These are phyloP conservation scores for Aptenodytes patagonicus DNA, from an alignment of 2,113 vertebrate species.

Conservation along the genomic window DNA sequence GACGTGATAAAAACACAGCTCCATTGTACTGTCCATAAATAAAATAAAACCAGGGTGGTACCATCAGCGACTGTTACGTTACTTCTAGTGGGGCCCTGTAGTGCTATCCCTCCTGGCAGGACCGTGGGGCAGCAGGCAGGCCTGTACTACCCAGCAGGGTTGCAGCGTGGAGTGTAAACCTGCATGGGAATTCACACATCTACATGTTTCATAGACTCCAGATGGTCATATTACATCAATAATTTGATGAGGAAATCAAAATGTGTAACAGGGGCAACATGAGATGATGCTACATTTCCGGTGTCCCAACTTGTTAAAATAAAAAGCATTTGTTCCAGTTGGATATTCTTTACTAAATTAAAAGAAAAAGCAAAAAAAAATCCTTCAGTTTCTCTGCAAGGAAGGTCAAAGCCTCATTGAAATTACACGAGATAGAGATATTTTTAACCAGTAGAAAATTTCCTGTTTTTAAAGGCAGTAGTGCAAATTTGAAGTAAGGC, in stretches of 20 bases:
- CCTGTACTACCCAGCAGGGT: rapidly evolving
- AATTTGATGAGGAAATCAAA: background rate
- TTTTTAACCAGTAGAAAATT: background rate
- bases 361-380: background rate
- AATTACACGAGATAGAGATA: background rate
- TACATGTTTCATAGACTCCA: background rate
- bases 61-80: rapidly evolving
- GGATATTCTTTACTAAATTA: background rate
- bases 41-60: background rate
- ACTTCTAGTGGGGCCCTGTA: rapidly evolving
- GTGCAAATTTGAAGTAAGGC: background rate
- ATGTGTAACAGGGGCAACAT: background rate
- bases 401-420: background rate
- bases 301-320: background rate
- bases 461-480: background rate
- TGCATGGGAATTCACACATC: background rate
- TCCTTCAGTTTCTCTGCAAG: background rate
- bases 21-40: background rate
- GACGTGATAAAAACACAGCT: background rate
- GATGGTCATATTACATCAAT: background rate
- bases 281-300: background rate
- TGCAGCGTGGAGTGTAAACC: background rate
- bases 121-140: background rate
- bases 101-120: rapidly evolving
- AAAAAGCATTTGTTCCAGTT: background rate